These are phyloP conservation scores for Liasis olivaceus DNA, from an alignment of 2,797 vertebrate species.

Conservation along the genomic window DNA sequence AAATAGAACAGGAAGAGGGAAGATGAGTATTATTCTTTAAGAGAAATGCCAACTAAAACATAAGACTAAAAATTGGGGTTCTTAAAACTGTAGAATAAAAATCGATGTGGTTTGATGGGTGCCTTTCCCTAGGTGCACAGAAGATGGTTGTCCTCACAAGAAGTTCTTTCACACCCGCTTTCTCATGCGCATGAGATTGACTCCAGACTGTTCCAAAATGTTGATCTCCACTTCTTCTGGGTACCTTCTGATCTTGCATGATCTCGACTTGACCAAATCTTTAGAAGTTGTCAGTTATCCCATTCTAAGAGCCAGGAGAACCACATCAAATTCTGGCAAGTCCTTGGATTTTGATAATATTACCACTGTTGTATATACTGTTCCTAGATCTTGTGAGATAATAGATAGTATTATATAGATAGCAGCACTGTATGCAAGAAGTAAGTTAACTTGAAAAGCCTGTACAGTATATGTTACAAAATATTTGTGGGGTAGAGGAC, in stretches of 20 bases:
- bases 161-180: slow-evolving; percentile 99
- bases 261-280: slow-evolving; percentile 96
- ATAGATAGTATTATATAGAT: background rate
- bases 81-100: background rate
- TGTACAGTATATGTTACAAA: background rate
- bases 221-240: slow-evolving; percentile 98
- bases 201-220: slow-evolving; percentile 99
- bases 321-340: slow-evolving; percentile 88
- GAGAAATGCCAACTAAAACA: background rate
- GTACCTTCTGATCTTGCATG: slow-evolving; percentile 95
- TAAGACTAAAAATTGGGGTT: background rate
- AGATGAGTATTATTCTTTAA: too few species aligned
- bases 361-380: background rate
- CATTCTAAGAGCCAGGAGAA: slow-evolving; percentile 90
- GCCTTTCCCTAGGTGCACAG: slow-evolving; percentile 84
- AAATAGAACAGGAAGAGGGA: background rate
- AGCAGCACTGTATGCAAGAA: background rate
- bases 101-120: background rate
- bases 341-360: slow-evolving; percentile 20
- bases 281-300: slow-evolving; percentile 97
- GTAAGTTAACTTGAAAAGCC: background rate
- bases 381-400: background rate
- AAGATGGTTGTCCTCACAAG: slow-evolving; percentile 98
- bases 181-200: slow-evolving; percentile 98
- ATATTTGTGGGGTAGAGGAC: background rate